phyloP scores from a whole-genome alignment of 2,797 vertebrate genomes.

The Glossophaga mutica region DNA sequence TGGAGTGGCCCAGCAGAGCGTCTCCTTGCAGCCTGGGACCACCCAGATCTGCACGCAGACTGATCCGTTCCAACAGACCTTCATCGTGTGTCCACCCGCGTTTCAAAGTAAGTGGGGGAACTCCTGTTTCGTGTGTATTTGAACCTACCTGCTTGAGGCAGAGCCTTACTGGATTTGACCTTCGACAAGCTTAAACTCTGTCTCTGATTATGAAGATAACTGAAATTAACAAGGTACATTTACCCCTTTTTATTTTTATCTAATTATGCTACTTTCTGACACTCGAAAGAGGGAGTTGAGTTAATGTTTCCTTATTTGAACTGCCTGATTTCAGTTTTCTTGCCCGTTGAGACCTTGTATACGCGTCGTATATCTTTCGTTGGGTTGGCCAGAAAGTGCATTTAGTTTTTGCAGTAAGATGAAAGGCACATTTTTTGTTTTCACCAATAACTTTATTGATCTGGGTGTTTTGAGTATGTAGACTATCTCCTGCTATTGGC shows the following conservation, averaged over 20 bases:
- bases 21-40: slow-evolving; percentile 93
- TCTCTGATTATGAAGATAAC: neutral
- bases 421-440: neutral
- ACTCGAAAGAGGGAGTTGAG: neutral
- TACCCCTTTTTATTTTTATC: slow-evolving; percentile 31
- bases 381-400: neutral
- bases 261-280: neutral
- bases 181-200: slow-evolving; percentile 34
- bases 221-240: slow-evolving; percentile 9
- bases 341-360: neutral
- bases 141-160: neutral
- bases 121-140: neutral
- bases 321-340: slow-evolving; percentile 5
- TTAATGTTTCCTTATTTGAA: slow-evolving; percentile 33
- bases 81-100: slow-evolving; percentile 97
- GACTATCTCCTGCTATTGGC: neutral
- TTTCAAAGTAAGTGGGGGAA: slow-evolving; percentile 90
- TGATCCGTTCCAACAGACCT: slow-evolving; percentile 97
- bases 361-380: neutral
- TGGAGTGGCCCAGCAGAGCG: slow-evolving; percentile 92
- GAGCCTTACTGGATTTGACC: neutral
- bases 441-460: neutral
- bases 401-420: neutral
- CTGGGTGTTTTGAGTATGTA: neutral
- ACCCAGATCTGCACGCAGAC: slow-evolving; percentile 95